Percentiles rank a stretch among this genome's conserved stretches.
Evolutionary conservation across 2,797 vertebrate species (phyloP).

Genomic region (Cirrhinus molitorella): DNA sequence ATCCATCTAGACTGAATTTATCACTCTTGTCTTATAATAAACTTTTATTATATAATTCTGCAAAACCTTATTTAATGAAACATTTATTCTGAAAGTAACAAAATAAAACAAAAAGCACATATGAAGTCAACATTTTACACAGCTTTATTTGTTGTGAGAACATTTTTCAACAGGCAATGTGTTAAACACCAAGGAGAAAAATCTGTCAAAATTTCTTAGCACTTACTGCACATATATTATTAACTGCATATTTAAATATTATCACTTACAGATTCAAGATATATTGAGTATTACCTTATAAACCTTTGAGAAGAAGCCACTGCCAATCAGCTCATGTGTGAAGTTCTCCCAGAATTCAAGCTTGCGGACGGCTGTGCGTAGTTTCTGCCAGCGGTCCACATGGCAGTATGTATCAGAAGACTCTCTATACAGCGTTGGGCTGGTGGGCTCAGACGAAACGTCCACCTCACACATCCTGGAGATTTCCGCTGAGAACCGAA

Average conservation of each 20-base stretch:
- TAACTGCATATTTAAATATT: background rate
- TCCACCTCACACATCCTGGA: constrained; percentile 80
- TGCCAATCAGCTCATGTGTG: constrained; percentile 83
- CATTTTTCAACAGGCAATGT: background rate
- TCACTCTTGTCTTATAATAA: background rate
- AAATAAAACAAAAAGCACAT: background rate
- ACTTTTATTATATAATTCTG: background rate
- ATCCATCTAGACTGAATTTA: background rate
- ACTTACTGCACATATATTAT: background rate
- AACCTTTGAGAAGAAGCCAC: constrained; percentile 90
- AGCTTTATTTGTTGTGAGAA: background rate
- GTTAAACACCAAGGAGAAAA: background rate
- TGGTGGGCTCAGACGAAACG: constrained; percentile 75
- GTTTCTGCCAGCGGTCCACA: constrained; percentile 87
- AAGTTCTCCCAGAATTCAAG: constrained; percentile 93
- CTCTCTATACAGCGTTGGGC: constrained; percentile 75
- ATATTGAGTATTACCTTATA: constrained; percentile 81
- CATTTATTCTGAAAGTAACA: background rate
- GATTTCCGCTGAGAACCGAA: constrained; percentile 69
- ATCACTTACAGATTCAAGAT: background rate
- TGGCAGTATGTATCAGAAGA: constrained; percentile 73
- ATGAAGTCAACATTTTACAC: background rate
- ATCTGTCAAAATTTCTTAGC: background rate
- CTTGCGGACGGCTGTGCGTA: constrained; percentile 85
- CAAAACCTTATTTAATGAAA: background rate